Percentiles rank a stretch among this genome's conserved stretches.
These are phyloP conservation scores for Caerostris extrusa DNA, from an alignment of 1,140 invertebrate genomes.

Conservation along the genomic window DNA sequence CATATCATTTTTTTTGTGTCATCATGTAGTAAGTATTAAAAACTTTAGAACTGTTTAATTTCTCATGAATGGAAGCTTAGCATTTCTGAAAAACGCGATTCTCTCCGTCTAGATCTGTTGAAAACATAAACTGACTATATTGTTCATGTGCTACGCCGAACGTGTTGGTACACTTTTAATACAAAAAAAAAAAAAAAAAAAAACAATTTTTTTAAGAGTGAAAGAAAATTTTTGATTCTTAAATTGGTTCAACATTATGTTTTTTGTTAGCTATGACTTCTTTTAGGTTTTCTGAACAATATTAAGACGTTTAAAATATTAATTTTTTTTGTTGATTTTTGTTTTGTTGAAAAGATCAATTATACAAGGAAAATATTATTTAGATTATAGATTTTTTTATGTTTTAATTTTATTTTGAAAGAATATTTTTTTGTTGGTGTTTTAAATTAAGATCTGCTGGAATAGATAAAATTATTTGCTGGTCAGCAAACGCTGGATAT, in stretches of 20 bases:
- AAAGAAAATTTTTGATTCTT: neutral
- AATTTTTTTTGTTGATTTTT: neutral
- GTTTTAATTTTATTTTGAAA: neutral
- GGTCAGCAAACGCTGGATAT: neutral
- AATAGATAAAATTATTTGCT: neutral
- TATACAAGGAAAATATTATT: neutral
- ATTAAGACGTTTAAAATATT: neutral
- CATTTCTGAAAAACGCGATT: neutral
- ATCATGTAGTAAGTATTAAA: neutral
- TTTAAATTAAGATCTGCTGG: neutral
- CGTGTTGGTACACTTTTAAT: neutral
- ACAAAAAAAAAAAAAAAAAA: neutral
- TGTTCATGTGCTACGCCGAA: neutral
- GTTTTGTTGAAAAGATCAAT: neutral
- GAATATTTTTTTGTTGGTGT: too few species aligned
- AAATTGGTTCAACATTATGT: neutral
- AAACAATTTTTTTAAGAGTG: neutral
- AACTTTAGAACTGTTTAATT: neutral
- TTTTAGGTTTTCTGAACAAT: neutral
- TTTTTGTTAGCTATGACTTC: neutral
- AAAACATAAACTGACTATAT: neutral
- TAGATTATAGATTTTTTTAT: neutral
- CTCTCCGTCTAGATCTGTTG: constrained; percentile 19
- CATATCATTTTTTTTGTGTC: neutral
- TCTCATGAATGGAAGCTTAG: neutral